These are phyloP conservation scores for Melanotaenia duboulayi DNA, from an alignment of 2,113 vertebrate species.

Conservation along the genomic window DNA sequence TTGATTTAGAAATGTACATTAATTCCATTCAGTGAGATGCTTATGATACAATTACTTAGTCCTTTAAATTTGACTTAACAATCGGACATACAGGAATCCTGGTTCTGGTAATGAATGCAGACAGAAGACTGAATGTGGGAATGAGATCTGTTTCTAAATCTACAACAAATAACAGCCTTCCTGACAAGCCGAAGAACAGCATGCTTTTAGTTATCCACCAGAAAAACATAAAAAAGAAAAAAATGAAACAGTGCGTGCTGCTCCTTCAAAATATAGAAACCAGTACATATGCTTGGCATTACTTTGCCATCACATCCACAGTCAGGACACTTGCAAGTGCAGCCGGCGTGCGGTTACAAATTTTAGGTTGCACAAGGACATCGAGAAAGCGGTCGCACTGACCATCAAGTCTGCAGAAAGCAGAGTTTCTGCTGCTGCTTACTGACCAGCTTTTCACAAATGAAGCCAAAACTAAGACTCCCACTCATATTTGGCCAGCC, in stretches of 20 bases:
- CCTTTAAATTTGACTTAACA: no score
- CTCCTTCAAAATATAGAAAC: neutral
- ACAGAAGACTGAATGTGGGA: no score
- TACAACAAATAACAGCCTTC: neutral
- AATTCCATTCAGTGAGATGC: no score
- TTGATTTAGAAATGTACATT: no score
- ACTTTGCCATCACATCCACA: neutral
- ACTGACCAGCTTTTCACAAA: neutral
- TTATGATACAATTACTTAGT: no score
- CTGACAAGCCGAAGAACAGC: neutral
- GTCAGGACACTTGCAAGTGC: neutral
- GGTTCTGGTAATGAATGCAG: no score
- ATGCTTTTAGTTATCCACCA: neutral
- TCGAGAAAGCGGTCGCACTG: neutral
- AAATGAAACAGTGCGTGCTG: neutral
- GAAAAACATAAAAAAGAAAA: neutral
- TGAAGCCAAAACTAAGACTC: neutral
- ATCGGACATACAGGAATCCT: no score
- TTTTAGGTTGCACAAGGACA: neutral
- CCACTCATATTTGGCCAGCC: neutral
- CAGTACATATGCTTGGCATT: no score
- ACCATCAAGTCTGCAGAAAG: constrained; percentile 1
- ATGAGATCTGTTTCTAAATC: no score
- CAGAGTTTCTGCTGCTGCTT: neutral
- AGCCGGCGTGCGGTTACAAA: neutral